phyloP scores from a whole-genome alignment of 2,797 vertebrate genomes.

The Bradypodion ventrale region DNA sequence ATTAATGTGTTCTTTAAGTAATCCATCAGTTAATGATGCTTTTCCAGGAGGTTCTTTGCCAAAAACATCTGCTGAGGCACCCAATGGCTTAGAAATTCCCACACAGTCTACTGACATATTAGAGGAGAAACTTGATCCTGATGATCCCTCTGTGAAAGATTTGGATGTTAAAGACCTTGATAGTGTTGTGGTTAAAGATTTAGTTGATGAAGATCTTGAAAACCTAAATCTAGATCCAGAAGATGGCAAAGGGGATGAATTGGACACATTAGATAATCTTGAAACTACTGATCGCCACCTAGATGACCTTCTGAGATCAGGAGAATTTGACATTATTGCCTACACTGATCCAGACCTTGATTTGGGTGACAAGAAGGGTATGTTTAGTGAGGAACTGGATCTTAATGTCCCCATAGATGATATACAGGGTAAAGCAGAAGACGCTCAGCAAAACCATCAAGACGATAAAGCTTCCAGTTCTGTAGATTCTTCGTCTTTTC shows the following conservation, averaged over 20 bases:
- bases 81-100: conserved; percentile 65
- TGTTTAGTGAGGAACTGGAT: conserved; percentile 96
- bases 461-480: conserved; percentile 42
- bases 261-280: conserved; percentile 86
- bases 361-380: conserved; percentile 92
- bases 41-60: conserved; percentile 78
- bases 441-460: conserved; percentile 69
- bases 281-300: conserved; percentile 97
- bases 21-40: conserved; percentile 81
- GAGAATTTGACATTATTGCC: conserved; percentile 98
- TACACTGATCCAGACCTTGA: conserved; percentile 97
- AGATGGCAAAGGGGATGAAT: conserved; percentile 91
- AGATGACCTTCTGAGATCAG: conserved; percentile 93
- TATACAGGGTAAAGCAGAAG: conserved; percentile 76
- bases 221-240: conserved; percentile 96
- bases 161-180: conserved; percentile 93
- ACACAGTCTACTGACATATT: conserved; percentile 74
- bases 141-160: conserved; percentile 90
- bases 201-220: conserved; percentile 96
- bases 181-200: conserved; percentile 96
- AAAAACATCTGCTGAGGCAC: conserved; percentile 73
- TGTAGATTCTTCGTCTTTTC: conserved; percentile 66
- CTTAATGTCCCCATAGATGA: conserved; percentile 94
- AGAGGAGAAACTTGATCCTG: conserved; percentile 92
- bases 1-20: conserved; percentile 84